phyloP scores from a whole-genome alignment of 2,888 invertebrate genomes.

The Pollenia angustigena region DNA sequence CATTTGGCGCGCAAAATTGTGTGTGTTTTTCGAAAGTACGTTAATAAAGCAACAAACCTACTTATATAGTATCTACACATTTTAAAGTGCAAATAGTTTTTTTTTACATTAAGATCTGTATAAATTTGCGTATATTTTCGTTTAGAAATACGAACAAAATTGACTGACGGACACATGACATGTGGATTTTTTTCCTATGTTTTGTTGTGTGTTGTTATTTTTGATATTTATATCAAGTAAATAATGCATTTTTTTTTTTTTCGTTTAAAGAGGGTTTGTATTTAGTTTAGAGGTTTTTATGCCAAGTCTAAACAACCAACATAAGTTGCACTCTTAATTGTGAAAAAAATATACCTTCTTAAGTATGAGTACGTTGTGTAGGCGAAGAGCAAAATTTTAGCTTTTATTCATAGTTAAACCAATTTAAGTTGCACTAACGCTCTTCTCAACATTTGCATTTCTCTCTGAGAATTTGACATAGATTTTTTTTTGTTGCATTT shows the following conservation, averaged over 20 bases:
- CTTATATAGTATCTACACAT: neutral
- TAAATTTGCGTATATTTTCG: conserved; percentile 45
- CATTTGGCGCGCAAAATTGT: conserved; percentile 59
- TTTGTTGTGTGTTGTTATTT: conserved; percentile 14
- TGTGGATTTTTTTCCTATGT: conserved; percentile 35
- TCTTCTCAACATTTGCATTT: conserved; percentile 32
- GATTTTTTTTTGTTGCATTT: conserved; percentile 32
- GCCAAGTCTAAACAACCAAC: conserved; percentile 62
- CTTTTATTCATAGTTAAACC: conserved; percentile 5
- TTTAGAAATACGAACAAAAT: conserved; percentile 3
- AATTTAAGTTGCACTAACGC: conserved; percentile 18
- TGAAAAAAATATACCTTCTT: neutral
- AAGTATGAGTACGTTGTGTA: conserved; percentile 28
- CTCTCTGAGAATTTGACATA: conserved; percentile 51
- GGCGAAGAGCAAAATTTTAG: conserved; percentile 5
- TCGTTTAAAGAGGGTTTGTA: conserved; percentile 40
- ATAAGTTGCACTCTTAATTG: conserved; percentile 2
- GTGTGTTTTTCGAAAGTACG: conserved; percentile 31
- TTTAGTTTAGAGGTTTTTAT: conserved; percentile 71
- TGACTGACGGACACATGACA: conserved; percentile 52
- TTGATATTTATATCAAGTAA: conserved; percentile 5
- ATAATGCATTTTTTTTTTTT: neutral
- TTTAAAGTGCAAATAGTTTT: neutral
- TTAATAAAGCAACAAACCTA: conserved; percentile 12
- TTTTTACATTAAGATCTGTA: conserved; percentile 7